Conservation (phyloP, 1,140 invertebrate genomes). For the Habropoda laboriosa region DNA sequence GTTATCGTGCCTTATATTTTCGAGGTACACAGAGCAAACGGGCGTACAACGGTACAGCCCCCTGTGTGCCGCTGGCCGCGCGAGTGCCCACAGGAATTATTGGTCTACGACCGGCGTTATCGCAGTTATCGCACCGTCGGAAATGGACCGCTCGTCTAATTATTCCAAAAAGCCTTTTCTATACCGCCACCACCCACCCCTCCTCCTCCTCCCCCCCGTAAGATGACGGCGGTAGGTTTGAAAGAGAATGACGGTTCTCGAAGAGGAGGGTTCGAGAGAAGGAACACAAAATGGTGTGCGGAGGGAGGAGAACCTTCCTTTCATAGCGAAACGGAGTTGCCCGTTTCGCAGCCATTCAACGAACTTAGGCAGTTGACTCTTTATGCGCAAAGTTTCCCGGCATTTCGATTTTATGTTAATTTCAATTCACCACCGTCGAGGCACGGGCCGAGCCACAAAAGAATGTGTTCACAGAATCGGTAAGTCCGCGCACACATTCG, state of each 20-base stretch:
- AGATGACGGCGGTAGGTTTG: constrained; percentile 26
- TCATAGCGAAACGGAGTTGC: constrained; percentile 74
- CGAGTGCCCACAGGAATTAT: constrained; percentile 51
- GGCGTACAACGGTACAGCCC: constrained; percentile 35
- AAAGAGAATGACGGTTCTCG: constrained; percentile 22
- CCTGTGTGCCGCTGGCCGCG: constrained; percentile 28
- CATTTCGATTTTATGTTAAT: constrained; percentile 82
- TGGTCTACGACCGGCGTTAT: constrained; percentile 59
- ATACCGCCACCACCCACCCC: constrained; percentile 1
- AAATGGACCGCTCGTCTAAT: constrained; percentile 65
- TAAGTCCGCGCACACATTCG: constrained; percentile 61
- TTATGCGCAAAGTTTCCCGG: constrained; percentile 80
- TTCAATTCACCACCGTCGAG: constrained; percentile 79
- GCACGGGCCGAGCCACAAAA: constrained; percentile 69
- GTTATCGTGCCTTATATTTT: constrained; percentile 65
- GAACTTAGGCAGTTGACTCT: constrained; percentile 81
- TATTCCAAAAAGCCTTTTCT: constrained; percentile 68
- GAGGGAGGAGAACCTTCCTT: constrained; percentile 54
- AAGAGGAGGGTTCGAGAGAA: constrained; percentile 18
- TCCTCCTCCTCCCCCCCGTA: not conserved
- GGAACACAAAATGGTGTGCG: constrained; percentile 9
- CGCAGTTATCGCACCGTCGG: constrained; percentile 50
- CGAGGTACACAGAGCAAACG: constrained; percentile 55
- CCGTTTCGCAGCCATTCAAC: constrained; percentile 76
- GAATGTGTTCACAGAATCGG: constrained; percentile 69